Percentiles rank a stretch among this genome's conserved stretches.
These are phyloP conservation scores for Cheumatopsyche charites DNA, from an alignment of 1,140 invertebrate genomes.

Conservation along the genomic window DNA sequence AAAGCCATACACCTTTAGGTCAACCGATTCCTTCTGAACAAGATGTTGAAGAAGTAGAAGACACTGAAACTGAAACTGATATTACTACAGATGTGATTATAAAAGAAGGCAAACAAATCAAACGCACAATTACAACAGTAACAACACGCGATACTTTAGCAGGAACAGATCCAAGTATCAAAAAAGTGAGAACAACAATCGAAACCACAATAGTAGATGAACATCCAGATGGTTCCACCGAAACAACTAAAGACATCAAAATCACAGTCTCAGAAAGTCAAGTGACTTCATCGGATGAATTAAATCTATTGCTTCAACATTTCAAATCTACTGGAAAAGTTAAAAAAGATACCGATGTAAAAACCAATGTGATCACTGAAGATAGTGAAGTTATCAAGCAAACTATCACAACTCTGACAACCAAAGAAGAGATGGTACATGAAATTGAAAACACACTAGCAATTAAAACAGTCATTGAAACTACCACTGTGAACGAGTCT, in stretches of 20 bases:
- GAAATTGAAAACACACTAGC: constrained; percentile 55
- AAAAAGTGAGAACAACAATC: constrained; percentile 57
- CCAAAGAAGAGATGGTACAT: constrained; percentile 59
- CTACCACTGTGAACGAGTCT: constrained; percentile 57
- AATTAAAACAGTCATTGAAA: constrained; percentile 60
- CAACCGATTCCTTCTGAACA: constrained; percentile 49
- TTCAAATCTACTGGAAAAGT: constrained; percentile 56
- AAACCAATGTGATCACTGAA: constrained; percentile 52
- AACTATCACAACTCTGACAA: constrained; percentile 56
- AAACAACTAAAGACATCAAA: constrained; percentile 62
- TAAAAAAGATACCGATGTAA: constrained; percentile 57
- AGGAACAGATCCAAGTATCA: constrained; percentile 55
- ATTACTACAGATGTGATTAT: constrained; percentile 55
- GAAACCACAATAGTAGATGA: constrained; percentile 61
- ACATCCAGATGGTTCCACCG: constrained; percentile 59
- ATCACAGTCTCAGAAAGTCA: constrained; percentile 61
- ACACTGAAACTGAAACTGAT: constrained; percentile 55
- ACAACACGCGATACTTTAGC: constrained; percentile 59
- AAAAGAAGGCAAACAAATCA: constrained; percentile 53
- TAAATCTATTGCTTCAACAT: constrained; percentile 56
- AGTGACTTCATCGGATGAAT: constrained; percentile 57
- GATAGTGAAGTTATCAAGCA: constrained; percentile 54
- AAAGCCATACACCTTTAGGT: constrained; percentile 44
- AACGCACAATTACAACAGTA: constrained; percentile 58
- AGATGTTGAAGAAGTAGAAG: constrained; percentile 57